Percentiles rank a stretch among this genome's conserved stretches.
phyloP scores from a whole-genome alignment of 2,888 invertebrate genomes.

The Sphaerophoria taeniata region DNA sequence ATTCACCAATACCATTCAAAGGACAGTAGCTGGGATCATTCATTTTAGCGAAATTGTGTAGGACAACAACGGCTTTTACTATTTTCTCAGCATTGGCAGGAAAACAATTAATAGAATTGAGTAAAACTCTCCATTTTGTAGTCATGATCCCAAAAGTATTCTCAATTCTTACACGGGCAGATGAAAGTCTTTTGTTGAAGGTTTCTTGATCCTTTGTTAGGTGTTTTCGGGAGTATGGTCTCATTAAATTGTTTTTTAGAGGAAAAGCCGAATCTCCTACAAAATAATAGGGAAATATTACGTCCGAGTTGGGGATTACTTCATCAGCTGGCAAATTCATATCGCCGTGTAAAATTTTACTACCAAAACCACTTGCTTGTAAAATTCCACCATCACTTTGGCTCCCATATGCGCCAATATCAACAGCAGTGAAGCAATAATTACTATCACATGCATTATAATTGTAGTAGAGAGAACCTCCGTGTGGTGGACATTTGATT shows the following conservation, averaged over 20 bases:
- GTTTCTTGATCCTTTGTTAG: not conserved
- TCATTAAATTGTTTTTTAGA: not conserved
- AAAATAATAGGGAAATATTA: not conserved
- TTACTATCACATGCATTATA: not conserved
- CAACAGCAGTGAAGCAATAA: not conserved
- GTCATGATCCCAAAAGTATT: slow-evolving; percentile 22
- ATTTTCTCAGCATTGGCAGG: slow-evolving; percentile 16
- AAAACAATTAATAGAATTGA: slow-evolving; percentile 13
- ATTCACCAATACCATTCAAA: no score
- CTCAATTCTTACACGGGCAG: slow-evolving; percentile 7
- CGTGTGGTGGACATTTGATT: not conserved
- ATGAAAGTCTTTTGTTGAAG: slow-evolving; percentile 3
- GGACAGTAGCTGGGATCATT: no score
- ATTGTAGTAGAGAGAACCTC: not conserved
- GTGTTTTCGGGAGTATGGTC: not conserved
- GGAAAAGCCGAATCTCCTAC: slow-evolving; percentile 3
- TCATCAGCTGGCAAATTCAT: not conserved
- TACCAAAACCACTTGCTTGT: not conserved
- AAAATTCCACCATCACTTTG: not conserved
- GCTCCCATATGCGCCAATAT: not conserved
- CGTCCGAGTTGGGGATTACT: not conserved
- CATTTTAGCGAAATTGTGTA: not conserved
- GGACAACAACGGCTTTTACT: slow-evolving; percentile 13
- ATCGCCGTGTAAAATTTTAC: not conserved
- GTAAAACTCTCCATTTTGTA: no score